Evolutionary conservation across 2,888 invertebrate species (phyloP).

Genomic region (Andrena hattorfiana): DNA sequence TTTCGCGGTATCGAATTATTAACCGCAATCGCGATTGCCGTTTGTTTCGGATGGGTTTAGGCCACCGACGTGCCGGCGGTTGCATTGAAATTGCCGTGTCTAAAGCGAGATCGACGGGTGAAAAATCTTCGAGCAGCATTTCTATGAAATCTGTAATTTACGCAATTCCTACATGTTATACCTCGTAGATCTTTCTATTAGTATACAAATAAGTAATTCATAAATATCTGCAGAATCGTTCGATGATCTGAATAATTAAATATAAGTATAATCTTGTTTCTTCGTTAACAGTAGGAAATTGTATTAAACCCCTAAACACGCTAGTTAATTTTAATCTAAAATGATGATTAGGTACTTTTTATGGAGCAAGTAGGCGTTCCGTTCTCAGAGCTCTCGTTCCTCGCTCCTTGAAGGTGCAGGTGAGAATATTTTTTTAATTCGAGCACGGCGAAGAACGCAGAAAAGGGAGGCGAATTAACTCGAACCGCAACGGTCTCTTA

Average conservation of each 20-base stretch:
- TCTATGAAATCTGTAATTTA: not conserved
- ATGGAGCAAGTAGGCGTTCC: not conserved
- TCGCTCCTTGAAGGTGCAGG: not conserved
- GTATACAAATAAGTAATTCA: no score
- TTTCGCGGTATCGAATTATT: constrained; percentile 78
- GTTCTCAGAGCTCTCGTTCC: not conserved
- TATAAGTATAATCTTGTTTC: no score
- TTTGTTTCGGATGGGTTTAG: constrained; percentile 76
- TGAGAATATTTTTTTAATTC: constrained; percentile 21
- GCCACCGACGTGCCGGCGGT: constrained; percentile 54
- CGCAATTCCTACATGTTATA: no score
- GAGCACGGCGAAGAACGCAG: not conserved
- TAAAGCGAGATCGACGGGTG: not conserved
- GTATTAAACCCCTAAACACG: not conserved
- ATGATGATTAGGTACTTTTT: not conserved
- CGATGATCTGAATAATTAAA: no score
- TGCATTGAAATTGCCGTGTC: constrained; percentile 56
- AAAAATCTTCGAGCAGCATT: constrained; percentile 24
- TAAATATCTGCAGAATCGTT: no score
- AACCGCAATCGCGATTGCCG: constrained; percentile 80
- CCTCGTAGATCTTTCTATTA: no score
- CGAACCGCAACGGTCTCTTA: constrained; percentile 72
- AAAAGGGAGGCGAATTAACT: constrained; percentile 71
- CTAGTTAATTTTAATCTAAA: not conserved
- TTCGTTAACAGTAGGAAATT: no score